Conservation (phyloP, 2,888 invertebrate genomes). For the Chirona hameri region DNA sequence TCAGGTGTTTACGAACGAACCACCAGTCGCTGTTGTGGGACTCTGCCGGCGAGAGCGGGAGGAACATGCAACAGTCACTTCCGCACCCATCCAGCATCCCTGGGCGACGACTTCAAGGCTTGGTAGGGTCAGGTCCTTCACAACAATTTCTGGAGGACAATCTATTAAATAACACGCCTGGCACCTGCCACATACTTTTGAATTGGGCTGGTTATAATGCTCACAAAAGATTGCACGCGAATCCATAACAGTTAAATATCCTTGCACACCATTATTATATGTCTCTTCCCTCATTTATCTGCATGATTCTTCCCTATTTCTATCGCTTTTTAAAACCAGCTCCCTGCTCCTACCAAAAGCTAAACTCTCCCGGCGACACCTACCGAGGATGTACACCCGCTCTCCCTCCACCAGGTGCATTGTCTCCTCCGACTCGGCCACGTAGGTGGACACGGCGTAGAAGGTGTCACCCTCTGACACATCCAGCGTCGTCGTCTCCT, state of each 20-base stretch:
- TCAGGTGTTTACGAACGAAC: constrained; percentile 83
- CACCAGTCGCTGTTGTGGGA: constrained; percentile 87
- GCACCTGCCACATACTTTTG: no score
- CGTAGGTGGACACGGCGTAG: constrained; percentile 78
- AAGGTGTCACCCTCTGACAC: constrained; percentile 70
- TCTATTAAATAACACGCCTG: no score
- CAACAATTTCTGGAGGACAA: no score
- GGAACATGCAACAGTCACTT: background rate
- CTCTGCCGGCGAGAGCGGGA: constrained; percentile 51
- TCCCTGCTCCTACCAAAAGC: background rate
- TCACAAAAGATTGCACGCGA: no score
- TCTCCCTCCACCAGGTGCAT: constrained; percentile 88
- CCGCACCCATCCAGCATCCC: no score
- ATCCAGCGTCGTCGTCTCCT: constrained; percentile 47
- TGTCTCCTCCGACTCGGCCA: constrained; percentile 76
- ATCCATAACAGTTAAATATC: no score
- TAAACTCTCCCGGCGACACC: background rate
- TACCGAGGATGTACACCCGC: constrained; percentile 58
- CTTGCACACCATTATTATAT: no score
- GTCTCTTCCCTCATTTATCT: no score
- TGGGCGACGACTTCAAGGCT: no score
- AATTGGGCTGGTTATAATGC: no score
- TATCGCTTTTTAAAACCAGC: background rate
- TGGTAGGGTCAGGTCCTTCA: no score
- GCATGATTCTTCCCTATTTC: no score